A percentile compares a stretch with the other conserved stretches of the same genome.
Conservation (phyloP, 2,888 invertebrate species). For the Tetragnatha montana region DNA sequence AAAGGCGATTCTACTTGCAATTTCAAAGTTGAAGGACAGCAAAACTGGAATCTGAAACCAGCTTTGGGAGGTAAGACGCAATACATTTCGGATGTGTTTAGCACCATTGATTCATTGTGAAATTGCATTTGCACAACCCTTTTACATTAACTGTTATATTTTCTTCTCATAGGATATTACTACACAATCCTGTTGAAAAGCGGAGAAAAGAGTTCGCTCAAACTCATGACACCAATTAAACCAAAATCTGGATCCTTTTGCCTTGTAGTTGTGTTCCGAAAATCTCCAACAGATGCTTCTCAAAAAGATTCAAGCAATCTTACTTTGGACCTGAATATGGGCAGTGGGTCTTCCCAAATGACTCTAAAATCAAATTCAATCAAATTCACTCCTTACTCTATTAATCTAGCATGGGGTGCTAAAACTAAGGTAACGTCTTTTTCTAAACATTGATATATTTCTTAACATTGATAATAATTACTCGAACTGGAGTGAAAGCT, state of each 20-base stretch:
- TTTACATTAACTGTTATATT: neutral
- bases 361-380: neutral
- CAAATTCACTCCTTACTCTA: neutral
- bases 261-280: neutral
- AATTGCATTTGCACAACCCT: neutral
- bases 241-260: neutral
- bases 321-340: neutral
- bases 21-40: neutral
- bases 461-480: too few relatives aligned
- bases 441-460: too few relatives aligned
- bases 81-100: neutral
- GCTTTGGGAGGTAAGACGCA: neutral
- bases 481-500: too few relatives aligned
- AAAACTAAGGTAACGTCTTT: neutral
- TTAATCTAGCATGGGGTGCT: neutral
- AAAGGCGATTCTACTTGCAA: neutral
- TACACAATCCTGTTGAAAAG: neutral
- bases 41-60: neutral
- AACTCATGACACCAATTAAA: neutral
- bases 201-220: neutral
- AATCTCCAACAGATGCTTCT: neutral
- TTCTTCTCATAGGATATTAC: neutral
- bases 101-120: neutral
- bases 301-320: neutral
- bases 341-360: neutral